Conservation (phyloP, 2,797 vertebrate genomes). For the Setipinna tenuifilis region DNA sequence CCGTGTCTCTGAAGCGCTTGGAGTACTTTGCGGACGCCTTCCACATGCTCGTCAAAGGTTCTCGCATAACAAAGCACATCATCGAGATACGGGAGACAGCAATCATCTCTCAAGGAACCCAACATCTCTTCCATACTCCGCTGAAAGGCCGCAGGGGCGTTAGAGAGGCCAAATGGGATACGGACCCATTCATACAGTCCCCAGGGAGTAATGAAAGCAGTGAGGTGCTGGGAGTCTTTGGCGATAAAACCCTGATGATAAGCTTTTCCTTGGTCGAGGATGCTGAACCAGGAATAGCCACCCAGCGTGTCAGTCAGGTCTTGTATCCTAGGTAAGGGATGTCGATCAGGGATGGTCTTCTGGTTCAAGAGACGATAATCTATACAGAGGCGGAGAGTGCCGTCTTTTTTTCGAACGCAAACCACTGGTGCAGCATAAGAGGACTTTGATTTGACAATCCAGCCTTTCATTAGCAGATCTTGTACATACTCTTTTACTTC, state of each 20-base stretch:
- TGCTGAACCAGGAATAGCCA: slow-evolving; percentile 42
- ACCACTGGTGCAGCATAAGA: slow-evolving; percentile 20
- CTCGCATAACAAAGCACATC: slow-evolving; percentile 24
- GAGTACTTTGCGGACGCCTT: slow-evolving; percentile 29
- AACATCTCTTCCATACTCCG: slow-evolving; percentile 37
- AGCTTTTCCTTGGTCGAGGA: slow-evolving; percentile 37
- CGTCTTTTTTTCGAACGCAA: slow-evolving; percentile 31
- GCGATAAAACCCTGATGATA: slow-evolving; percentile 35
- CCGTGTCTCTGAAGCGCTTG: slow-evolving; percentile 21
- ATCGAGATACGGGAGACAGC: slow-evolving; percentile 25
- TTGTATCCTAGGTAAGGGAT: slow-evolving; percentile 44
- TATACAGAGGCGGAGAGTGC: slow-evolving; percentile 20
- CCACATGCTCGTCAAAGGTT: slow-evolving; percentile 37
- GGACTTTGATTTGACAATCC: slow-evolving; percentile 13
- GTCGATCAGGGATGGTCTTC: slow-evolving; percentile 39
- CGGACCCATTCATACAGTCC: slow-evolving; percentile 22
- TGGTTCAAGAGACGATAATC: slow-evolving; percentile 39
- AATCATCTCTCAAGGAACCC: slow-evolving; percentile 15
- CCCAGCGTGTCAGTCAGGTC: slow-evolving; percentile 43
- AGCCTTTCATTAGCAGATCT: slow-evolving; percentile 11
- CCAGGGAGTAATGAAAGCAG: slow-evolving; percentile 36
- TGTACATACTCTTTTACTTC: slow-evolving; percentile 35
- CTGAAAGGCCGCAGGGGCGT: slow-evolving; percentile 42
- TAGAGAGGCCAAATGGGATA: slow-evolving; percentile 45
- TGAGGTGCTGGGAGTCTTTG: slow-evolving; percentile 8